phyloP scores from a whole-genome alignment of 2,113 vertebrate species.

The Potamarius usumacintae region DNA sequence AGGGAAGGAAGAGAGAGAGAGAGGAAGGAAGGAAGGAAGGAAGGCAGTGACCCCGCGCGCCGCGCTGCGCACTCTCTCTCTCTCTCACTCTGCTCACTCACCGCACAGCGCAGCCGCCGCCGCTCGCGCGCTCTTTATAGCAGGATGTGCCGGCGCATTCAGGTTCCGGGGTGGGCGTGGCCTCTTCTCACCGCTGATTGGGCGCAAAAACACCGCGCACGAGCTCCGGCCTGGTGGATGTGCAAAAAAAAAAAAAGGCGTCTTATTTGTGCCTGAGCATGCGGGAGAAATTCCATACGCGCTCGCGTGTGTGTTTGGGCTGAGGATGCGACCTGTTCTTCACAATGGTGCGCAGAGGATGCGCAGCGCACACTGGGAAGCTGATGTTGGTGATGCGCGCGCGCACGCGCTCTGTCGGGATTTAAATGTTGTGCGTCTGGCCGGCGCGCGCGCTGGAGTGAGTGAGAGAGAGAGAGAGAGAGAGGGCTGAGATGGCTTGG shows the following conservation, averaged over 20 bases:
- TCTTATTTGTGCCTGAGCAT: slow-evolving; percentile 34
- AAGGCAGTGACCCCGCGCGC: too few relatives aligned
- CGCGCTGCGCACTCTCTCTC: too few relatives aligned
- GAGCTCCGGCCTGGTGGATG: slow-evolving; percentile 43
- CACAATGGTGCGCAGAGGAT: too few relatives aligned
- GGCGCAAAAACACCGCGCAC: slow-evolving; percentile 68
- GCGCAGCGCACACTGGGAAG: background rate
- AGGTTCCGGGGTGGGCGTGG: slow-evolving; percentile 78
- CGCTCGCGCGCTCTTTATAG: slow-evolving; percentile 86
- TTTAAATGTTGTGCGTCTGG: background rate
- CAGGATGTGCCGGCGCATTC: slow-evolving; percentile 73
- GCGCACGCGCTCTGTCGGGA: background rate
- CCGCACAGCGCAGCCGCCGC: slow-evolving; percentile 65
- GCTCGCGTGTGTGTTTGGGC: background rate
- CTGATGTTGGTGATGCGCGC: background rate
- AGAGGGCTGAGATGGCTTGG: slow-evolving; percentile 59
- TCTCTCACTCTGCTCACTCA: too few relatives aligned
- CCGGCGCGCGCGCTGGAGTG: background rate
- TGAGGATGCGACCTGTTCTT: background rate
- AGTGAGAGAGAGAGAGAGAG: slow-evolving; percentile 40
- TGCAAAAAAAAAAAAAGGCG: slow-evolving; percentile 10
- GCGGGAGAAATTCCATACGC: slow-evolving; percentile 40
- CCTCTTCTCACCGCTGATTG: slow-evolving; percentile 79
- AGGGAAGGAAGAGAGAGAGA: too few relatives aligned
- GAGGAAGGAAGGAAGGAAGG: slow-evolving; percentile 48